Evolutionary conservation across 2,113 vertebrate species (phyloP).

Genomic region (Hemicordylus capensis): DNA sequence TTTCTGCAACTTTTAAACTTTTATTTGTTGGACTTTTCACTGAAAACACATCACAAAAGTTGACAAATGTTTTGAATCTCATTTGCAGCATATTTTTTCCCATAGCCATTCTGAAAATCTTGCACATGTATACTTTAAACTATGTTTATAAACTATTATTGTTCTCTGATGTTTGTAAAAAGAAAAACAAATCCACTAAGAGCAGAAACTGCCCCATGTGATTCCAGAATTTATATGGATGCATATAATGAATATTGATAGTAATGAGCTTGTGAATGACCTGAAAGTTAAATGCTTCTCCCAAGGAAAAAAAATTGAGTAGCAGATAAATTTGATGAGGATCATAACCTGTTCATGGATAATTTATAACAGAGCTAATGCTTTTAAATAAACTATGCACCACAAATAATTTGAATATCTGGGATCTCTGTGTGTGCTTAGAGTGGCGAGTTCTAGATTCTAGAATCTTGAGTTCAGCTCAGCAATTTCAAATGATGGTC

Average conservation of each 20-base stretch:
- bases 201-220: background rate
- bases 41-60: background rate
- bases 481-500: background rate
- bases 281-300: background rate
- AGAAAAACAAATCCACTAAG: background rate
- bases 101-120: background rate
- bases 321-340: conserved; percentile 23
- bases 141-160: background rate
- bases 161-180: background rate
- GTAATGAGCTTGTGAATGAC: background rate
- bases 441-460: background rate
- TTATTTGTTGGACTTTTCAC: background rate
- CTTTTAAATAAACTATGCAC: conserved; percentile 2
- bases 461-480: background rate
- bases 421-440: background rate
- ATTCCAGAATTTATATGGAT: background rate
- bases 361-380: background rate
- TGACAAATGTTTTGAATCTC: background rate
- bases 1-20: background rate
- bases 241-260: conserved; percentile 16
- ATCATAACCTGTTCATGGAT: conserved; percentile 11
- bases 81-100: background rate
- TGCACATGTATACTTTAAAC: background rate
- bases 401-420: conserved; percentile 4
- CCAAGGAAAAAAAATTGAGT: background rate